Evolutionary conservation across 2,888 invertebrate species (phyloP).

Genomic region (Stenoptilia bipunctidactyla): DNA sequence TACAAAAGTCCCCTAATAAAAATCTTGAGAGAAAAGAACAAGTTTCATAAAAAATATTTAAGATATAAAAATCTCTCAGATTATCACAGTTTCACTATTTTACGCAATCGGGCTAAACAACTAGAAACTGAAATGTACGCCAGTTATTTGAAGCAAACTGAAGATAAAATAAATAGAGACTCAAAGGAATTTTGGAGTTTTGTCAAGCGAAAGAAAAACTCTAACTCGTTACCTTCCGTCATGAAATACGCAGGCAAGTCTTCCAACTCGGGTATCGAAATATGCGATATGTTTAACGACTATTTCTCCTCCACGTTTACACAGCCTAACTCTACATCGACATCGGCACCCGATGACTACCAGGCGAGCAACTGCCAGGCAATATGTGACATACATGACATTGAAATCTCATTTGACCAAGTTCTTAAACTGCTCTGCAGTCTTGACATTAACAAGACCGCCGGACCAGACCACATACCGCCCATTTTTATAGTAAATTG

Average conservation of each 20-base stretch:
- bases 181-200: constrained; percentile 3
- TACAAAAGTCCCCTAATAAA: not conserved
- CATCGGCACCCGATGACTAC: not conserved
- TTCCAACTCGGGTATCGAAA: not conserved
- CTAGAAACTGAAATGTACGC: not conserved
- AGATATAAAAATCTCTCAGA: constrained; percentile 2
- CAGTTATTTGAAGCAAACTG: not conserved
- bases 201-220: not conserved
- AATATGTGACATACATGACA: not conserved
- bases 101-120: not conserved
- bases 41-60: constrained; percentile 1
- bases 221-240: not conserved
- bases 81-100: not conserved
- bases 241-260: constrained; percentile 1
- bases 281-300: constrained; percentile 1
- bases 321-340: not conserved
- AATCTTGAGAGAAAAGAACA: constrained; percentile 3
- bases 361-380: not conserved
- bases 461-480: constrained; percentile 13
- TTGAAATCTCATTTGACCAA: constrained; percentile 2
- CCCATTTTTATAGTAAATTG: constrained; percentile 11
- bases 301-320: constrained; percentile 4
- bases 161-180: not conserved
- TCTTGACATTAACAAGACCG: constrained; percentile 13
- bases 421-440: constrained; percentile 6